Base-by-base conservation (phyloP, 2,888 invertebrate genomes). In the Tetramorium bicarinatum region DNA sequence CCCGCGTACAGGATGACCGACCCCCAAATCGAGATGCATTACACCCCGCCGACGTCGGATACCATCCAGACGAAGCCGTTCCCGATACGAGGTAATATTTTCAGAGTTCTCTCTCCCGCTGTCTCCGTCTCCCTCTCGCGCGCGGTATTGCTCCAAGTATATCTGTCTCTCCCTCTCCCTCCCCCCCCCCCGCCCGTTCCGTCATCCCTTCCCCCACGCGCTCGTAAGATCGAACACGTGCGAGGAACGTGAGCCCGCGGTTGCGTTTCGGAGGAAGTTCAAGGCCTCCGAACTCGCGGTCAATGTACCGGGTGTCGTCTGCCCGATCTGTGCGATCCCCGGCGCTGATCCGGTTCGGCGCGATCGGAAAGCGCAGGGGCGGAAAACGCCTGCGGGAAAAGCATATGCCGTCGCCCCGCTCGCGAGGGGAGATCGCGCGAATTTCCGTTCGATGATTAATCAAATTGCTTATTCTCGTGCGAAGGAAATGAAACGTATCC, bases 1-100 rank as follows among this genome's bases (percentile, higher is more conserved):
- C 7, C 21, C 52, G 38, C 64, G 52, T 76, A 34, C 29, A 88
- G 76, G 38, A 90, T 90, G 90, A 88, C 85, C 75, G 89, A 90
- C 77, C 86, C 90, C 54, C 87, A 92, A 86, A 92, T 91, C 84
- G 93, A 94, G 83, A 94, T 93, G 94, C 94, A 94, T 86, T 94
- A 94, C 87, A 94, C 94, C 93, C 97, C 97, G 84, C 97, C 98
- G 74, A 97, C 97, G 13, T 97, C 97, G 84, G 98, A 98, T 94
- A 98, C 98, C 66, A 97, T 98, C 75, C 97, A 97, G 96, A 98
- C 98, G 62, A 98, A 98, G 95, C 98, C 98, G 85, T 98, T 98
- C 95, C 98, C 98, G 47, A 97, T 98, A 90, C 96, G 98, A 96
- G 97, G 97, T 97, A 95, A 95, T 95, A 87, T 61, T 34, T 41